A percentile compares a stretch with the other conserved stretches of the same genome.
Evolutionary conservation across 1,140 invertebrate species (phyloP).

Genomic region (Araneus ventricosus): DNA sequence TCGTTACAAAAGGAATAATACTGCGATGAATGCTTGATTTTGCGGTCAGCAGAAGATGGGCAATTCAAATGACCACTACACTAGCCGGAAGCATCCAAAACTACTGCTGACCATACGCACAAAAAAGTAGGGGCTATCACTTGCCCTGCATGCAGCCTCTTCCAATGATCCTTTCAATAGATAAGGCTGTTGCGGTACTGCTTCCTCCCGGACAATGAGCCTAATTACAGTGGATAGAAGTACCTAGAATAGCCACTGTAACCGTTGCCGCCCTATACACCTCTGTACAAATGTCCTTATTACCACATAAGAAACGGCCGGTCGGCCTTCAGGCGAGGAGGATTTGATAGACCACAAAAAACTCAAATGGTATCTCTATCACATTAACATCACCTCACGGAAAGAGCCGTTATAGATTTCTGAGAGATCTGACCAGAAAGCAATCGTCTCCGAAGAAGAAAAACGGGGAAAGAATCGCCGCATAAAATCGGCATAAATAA

Average conservation of each 20-base stretch:
- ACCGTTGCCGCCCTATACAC: slow-evolving; percentile 21
- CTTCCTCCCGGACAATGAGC: not conserved
- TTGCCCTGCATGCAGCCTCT: not conserved
- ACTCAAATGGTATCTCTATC: slow-evolving; percentile 1
- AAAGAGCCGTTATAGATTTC: slow-evolving; percentile 8
- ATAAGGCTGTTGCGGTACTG: not conserved
- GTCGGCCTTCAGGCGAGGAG: not conserved
- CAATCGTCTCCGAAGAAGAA: not conserved
- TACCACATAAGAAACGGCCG: not conserved
- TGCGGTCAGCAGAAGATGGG: not conserved
- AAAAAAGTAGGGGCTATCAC: not conserved
- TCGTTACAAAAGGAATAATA: not conserved
- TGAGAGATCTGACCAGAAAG: slow-evolving; percentile 22
- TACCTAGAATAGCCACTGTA: slow-evolving; percentile 15
- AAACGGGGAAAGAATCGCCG: slow-evolving; percentile 8
- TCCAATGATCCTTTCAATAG: not conserved
- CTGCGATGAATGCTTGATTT: not conserved
- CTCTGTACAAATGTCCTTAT: slow-evolving; percentile 15
- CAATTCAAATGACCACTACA: not conserved
- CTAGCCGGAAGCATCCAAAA: not conserved
- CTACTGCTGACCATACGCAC: not conserved
- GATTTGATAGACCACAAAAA: slow-evolving; percentile 51
- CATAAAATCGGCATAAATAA: slow-evolving; percentile 74
- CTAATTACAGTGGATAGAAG: slow-evolving; percentile 32
- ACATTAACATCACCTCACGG: slow-evolving; percentile 2